These are phyloP conservation scores for Asarcornis scutulata DNA, from an alignment of 2,113 vertebrate species.

Conservation along the genomic window DNA sequence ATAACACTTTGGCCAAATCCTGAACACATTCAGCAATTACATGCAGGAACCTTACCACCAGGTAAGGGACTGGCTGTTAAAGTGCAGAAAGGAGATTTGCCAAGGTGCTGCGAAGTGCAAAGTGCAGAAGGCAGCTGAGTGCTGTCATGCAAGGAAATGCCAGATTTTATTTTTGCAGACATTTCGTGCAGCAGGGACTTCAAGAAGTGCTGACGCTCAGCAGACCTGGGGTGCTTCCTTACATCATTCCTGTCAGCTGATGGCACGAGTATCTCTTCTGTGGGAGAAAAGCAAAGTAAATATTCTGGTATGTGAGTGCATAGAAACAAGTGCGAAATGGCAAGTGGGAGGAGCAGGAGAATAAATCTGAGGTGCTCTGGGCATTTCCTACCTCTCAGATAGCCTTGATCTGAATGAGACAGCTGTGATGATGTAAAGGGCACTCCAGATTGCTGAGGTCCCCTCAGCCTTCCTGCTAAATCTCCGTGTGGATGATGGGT, in stretches of 20 bases:
- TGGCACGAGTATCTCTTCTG: neutral
- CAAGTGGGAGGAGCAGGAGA: neutral
- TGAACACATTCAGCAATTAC: neutral
- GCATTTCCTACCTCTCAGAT: neutral
- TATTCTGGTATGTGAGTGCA: fast-evolving
- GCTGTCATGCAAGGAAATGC: neutral
- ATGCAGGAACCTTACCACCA: neutral
- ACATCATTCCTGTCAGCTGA: neutral
- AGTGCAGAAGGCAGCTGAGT: neutral
- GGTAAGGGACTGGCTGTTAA: neutral
- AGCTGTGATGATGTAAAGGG: neutral
- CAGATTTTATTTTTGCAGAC: neutral
- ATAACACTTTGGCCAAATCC: neutral
- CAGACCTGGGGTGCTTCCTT: neutral
- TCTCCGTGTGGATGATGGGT: neutral
- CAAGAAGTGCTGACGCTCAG: neutral
- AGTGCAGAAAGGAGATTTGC: neutral
- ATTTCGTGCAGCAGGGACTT: fast-evolving
- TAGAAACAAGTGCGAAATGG: neutral
- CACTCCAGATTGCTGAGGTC: neutral
- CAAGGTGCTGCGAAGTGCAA: neutral
- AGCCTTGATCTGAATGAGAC: neutral
- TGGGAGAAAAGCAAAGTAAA: neutral
- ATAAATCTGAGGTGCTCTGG: neutral
- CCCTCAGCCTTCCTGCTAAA: neutral